These are phyloP conservation scores for Oligia fasciuncula DNA, from an alignment of 2,888 invertebrate genomes.

Conservation along the genomic window DNA sequence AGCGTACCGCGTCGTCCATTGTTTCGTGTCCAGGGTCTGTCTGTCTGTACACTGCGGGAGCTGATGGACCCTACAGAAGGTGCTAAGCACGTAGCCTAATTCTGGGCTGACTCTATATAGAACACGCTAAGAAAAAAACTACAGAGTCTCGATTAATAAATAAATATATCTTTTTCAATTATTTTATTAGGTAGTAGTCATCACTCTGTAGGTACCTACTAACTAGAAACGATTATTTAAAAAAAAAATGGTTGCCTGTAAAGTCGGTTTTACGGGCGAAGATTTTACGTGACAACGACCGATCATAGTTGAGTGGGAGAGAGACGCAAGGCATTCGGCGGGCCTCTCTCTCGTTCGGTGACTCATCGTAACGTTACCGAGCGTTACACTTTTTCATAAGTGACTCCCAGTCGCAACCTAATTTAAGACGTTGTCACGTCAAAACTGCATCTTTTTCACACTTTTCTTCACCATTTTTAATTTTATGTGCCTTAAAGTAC, in stretches of 20 bases:
- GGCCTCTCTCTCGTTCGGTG: too few species aligned
- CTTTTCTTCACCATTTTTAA: slow-evolving; percentile 1
- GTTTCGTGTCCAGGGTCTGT: not conserved
- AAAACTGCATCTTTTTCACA: not conserved
- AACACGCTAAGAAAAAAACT: not conserved
- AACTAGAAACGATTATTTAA: not conserved
- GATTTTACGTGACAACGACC: too few species aligned
- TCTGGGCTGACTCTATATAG: not conserved
- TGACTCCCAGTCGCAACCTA: too few species aligned
- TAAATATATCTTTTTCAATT: not conserved
- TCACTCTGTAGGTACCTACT: not conserved
- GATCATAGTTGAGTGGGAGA: too few species aligned
- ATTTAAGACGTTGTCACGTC: too few species aligned
- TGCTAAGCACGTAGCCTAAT: not conserved
- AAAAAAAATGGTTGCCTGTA: too few species aligned
- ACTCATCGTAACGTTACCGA: too few species aligned
- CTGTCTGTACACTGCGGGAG: not conserved
- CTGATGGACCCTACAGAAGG: not conserved
- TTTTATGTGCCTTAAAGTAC: slow-evolving; percentile 23
- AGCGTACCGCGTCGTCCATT: not conserved
- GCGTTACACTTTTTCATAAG: too few species aligned
- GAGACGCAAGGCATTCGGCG: too few species aligned
- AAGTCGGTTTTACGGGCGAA: too few species aligned
- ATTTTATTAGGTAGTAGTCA: not conserved
- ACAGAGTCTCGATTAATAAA: not conserved